phyloP scores from a whole-genome alignment of 2,113 vertebrate species.

The Sander lucioperca region DNA sequence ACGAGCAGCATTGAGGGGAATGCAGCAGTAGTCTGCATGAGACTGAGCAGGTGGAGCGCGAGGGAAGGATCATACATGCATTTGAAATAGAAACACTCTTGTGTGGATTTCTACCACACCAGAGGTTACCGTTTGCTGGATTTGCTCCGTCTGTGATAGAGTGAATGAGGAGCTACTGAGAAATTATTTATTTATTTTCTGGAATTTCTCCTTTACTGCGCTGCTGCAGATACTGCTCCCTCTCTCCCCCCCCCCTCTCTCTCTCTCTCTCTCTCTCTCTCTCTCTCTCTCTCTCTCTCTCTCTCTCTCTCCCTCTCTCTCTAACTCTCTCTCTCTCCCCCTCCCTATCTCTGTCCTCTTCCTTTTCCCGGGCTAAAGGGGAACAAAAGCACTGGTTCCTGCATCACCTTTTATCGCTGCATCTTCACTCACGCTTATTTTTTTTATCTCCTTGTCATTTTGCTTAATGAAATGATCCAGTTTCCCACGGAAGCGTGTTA shows the following conservation, averaged over 20 bases:
- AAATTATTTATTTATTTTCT: conserved; percentile 83
- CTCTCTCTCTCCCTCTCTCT: conserved; percentile 15
- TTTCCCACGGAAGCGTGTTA: conserved; percentile 70
- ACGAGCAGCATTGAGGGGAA: conserved; percentile 67
- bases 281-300: conserved; percentile 15
- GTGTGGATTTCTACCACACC: conserved; percentile 57
- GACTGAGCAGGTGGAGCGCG: conserved; percentile 72
- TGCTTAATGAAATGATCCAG: conserved; percentile 76
- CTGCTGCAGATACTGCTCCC: conserved; percentile 82
- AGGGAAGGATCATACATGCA: conserved; percentile 56
- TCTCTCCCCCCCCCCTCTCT: conserved; percentile 27
- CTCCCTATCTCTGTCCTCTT: conserved; percentile 50
- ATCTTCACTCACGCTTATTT: conserved; percentile 40
- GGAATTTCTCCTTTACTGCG: conserved; percentile 79
- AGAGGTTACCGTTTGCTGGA: conserved; percentile 60
- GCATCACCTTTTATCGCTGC: conserved; percentile 63
- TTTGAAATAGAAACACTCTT: conserved; percentile 58
- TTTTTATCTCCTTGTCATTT: conserved; percentile 42
- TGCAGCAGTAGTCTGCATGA: conserved; percentile 79
- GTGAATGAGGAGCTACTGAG: conserved; percentile 71
- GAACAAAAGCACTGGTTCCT: conserved; percentile 75
- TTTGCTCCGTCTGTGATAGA: conserved; percentile 65
- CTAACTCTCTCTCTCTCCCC: conserved; percentile 41
- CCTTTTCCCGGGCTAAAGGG: conserved; percentile 63
- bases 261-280: too few relatives aligned